Percentiles rank a stretch among this genome's conserved stretches.
Conservation (phyloP, 2,797 vertebrate species). For the Capromys pilorides region DNA sequence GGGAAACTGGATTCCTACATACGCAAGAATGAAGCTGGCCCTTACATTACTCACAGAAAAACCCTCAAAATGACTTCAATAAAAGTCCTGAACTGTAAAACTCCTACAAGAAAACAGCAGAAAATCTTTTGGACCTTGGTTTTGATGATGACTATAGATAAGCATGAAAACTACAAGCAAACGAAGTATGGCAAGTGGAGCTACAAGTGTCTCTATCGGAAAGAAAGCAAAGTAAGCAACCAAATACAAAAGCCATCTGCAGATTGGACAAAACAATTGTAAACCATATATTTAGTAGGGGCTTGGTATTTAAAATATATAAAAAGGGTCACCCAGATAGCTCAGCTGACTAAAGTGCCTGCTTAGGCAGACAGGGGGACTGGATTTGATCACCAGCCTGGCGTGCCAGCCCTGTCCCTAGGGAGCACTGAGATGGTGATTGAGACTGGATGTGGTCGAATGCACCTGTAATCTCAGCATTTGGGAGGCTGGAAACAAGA, state of each 20-base stretch:
- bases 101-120: neutral
- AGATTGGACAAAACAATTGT: neutral
- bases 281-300: neutral
- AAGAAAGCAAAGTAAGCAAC: neutral
- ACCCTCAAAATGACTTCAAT: neutral
- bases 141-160: neutral
- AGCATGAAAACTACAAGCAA: neutral
- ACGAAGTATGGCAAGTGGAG: neutral
- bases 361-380: too few species aligned
- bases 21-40: neutral
- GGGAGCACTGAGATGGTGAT: too few species aligned
- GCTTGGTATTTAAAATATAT: neutral
- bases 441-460: too few species aligned
- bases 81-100: neutral
- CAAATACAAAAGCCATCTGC: neutral
- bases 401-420: too few species aligned
- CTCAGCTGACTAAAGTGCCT: neutral
- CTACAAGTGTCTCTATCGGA: neutral
- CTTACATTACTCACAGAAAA: neutral
- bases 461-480: too few species aligned
- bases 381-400: too few species aligned
- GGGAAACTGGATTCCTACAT: neutral
- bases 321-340: neutral
- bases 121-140: neutral
- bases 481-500: too few species aligned